Evolutionary conservation across 1,140 invertebrate species (phyloP), one percentile per base, ranked within the genome.

Genomic region (Ceratosolen solmsi): DNA sequence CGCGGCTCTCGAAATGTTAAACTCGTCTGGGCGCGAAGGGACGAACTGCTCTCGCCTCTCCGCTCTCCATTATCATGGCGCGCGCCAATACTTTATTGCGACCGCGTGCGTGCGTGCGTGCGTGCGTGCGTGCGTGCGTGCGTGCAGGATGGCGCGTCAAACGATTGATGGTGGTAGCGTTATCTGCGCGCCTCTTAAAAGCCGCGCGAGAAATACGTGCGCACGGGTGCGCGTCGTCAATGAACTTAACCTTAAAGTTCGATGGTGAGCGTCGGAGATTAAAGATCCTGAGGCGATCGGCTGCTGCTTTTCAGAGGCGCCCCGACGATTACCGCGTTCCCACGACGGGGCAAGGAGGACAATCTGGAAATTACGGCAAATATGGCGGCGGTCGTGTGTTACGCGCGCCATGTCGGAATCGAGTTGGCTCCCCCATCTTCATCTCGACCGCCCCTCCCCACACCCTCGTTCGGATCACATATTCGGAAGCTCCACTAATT

Each of bases 381-480:
- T 83, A 90, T 90, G 90, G 89, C 90, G 86, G 86, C 89, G 82
- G 79, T 87, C 87, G 86, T 87, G 82, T 79, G 84, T 88, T 87
- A 87, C 89, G 89, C 89, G 89, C 89, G 89, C 88, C 89, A 90
- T 91, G 86, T 87, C 70, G 27, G 5, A 5, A 22, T 15, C 17
- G 5, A 54, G 5, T 54, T 20, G 41, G 7, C 41, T 46, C 51
- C 51, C 13, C 51, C 13, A 22, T 17, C 3, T 3, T 15, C 51
- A 54, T 3, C 51, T 22, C 51, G 20, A 54, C 20, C 2, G 17
- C 51, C 51, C 3, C 51, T 8, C 20, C 13, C 51, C 13, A 54
- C 11, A 15, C 51, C 20, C 5, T 46, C 41, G 41, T 13, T n/a
- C 41, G 41, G 13, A 46, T 13, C 41, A 49, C 49, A 41, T 9